A percentile compares a stretch with the other conserved stretches of the same genome.
Conservation (phyloP, 2,888 invertebrate species). For the Mechanitis messenoides region DNA sequence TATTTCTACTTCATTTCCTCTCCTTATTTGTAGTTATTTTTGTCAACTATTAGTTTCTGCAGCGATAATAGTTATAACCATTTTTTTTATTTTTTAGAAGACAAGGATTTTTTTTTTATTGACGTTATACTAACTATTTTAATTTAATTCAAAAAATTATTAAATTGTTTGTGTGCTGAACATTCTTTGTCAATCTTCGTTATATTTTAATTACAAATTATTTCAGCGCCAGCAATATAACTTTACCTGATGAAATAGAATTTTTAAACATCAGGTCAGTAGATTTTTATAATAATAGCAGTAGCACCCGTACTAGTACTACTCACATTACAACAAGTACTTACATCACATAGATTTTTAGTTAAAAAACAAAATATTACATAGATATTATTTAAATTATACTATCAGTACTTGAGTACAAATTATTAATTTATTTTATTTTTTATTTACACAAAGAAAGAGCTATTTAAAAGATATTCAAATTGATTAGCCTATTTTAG, state of each 20-base stretch:
- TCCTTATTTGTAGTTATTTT: conserved; percentile 15
- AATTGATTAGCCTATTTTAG: conserved; percentile 2
- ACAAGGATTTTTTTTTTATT: no score
- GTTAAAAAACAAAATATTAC: conserved; percentile 2
- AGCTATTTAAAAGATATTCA: conserved; percentile 5
- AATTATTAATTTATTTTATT: conserved; percentile 5
- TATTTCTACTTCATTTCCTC: conserved; percentile 22
- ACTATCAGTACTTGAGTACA: conserved; percentile 18
- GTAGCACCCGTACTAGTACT: no score
- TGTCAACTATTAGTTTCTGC: conserved; percentile 19
- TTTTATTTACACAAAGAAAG: conserved; percentile 6
- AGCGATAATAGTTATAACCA: conserved; percentile 14
- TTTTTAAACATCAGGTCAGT: no score
- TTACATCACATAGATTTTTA: conserved; percentile 7
- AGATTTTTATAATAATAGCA: no score
- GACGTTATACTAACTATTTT: no score
- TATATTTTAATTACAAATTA: no score
- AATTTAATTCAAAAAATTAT: no score
- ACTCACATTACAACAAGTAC: conserved; percentile 1
- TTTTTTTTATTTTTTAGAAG: conserved; percentile 3
- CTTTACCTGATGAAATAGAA: no score
- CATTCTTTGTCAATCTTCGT: no score
- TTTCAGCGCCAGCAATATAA: no score
- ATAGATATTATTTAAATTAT: conserved; percentile 1
- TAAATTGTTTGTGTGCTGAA: no score